Base-by-base conservation (phyloP, 2,797 vertebrate species). In the Xiphophorus birchmanni region DNA sequence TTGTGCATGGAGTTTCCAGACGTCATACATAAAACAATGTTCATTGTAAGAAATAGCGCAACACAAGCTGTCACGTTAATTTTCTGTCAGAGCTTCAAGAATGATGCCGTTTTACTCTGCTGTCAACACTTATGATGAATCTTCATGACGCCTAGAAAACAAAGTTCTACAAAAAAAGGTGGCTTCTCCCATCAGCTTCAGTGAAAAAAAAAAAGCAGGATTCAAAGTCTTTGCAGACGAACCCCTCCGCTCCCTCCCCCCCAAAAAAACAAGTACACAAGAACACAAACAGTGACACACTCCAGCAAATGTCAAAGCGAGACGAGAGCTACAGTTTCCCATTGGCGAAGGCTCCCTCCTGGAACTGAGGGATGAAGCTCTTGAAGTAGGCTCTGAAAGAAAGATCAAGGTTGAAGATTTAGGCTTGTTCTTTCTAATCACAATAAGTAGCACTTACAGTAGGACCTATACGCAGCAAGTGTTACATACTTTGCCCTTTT, bases 281-380 rank as follows among this genome's bases (percentile, higher is more conserved):
- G 9, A 37, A 8, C 72, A 73, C 56, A 54, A 10, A 76, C 75
- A 50, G 48, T 42, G 81, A 80, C 71, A 73, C 87, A 78, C 47
- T 78, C 84, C 85, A 89, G 76, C 86, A 87, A 87, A 89, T 85
- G 81, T 87, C 80, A 88, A 89, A 79, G 78, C 71, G 1, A 15
- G 82, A 91, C 94, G 88, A 90, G 87, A 85, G 29, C 95, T 97
- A 99, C 84, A 99, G 97, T 90, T 99, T 99, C 91, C 98, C 98
- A 37, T 97, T 99, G 94, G 98, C 97, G 92, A 99, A 99, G 0
- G 98, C 98, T 77, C 97, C 98, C 94, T 99, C 98, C 92, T 99
- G 98, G 96, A 99, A 99, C 95, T 99, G 98, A 89, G 98, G 98
- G 87, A 99, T 97, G 90, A 99, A 99, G 76, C 95, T 97, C 96